phyloP scores from a whole-genome alignment of 2,888 invertebrate genomes.

The Acanthosepion pharaonis region DNA sequence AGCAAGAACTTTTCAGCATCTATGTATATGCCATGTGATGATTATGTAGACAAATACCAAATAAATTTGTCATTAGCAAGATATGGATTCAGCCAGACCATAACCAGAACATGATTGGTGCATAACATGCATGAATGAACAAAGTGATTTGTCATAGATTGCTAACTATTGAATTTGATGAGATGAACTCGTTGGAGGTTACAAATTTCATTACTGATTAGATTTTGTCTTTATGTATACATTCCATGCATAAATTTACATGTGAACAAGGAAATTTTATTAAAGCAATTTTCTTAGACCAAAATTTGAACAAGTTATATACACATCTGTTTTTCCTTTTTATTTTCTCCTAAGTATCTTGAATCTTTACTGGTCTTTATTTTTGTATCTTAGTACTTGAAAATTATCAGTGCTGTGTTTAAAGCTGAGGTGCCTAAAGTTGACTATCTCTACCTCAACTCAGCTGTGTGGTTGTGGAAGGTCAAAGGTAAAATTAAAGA shows the following conservation, averaged over 20 bases:
- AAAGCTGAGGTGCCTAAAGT: no score
- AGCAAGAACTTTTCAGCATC: no score
- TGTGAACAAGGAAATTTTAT: neutral
- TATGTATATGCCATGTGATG: neutral
- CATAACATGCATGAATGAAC: neutral
- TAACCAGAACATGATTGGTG: neutral
- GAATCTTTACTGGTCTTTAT: neutral
- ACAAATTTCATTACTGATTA: neutral
- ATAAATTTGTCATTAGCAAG: no score
- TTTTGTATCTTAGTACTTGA: neutral
- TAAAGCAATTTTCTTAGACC: neutral
- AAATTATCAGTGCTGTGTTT: neutral
- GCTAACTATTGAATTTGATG: neutral
- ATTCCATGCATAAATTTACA: neutral
- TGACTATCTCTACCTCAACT: no score
- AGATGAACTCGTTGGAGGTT: neutral
- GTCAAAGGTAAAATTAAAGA: no score
- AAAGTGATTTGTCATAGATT: neutral
- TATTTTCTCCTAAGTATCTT: neutral
- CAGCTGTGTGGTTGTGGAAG: no score
- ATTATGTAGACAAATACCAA: neutral
- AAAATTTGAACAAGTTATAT: neutral
- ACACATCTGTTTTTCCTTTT: neutral
- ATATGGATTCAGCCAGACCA: no score
- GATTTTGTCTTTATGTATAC: neutral